Conservation (phyloP, 1,140 invertebrate species). For the Riptortus pedestris region DNA sequence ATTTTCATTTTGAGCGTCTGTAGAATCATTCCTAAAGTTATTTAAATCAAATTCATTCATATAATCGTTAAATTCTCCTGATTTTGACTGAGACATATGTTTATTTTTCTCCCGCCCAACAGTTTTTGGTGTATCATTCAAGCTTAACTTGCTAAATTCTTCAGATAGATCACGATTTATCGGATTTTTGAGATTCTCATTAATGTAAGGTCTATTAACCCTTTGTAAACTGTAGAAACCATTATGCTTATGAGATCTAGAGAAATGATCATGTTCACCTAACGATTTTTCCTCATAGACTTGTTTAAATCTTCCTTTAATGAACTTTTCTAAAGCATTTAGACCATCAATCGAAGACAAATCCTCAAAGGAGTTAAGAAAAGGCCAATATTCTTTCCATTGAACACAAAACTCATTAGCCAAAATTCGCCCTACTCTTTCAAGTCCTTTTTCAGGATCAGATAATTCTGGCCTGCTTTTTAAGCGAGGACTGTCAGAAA, state of each 20-base stretch:
- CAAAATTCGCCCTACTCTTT: slow-evolving; percentile 64
- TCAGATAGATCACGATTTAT: not conserved
- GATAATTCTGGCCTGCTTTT: slow-evolving; percentile 17
- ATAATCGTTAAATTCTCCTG: not conserved
- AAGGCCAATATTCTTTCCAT: slow-evolving; percentile 90
- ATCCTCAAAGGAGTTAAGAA: slow-evolving; percentile 68
- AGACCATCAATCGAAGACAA: slow-evolving; percentile 60
- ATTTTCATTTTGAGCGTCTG: not conserved
- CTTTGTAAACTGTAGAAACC: too few relatives aligned
- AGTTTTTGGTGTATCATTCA: not conserved
- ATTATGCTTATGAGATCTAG: not conserved
- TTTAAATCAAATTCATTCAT: not conserved
- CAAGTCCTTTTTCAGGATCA: slow-evolving; percentile 74
- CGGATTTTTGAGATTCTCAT: not conserved
- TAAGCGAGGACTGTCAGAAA: slow-evolving; percentile 11
- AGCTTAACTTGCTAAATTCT: not conserved
- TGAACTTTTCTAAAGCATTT: slow-evolving; percentile 57
- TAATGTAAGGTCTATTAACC: too few relatives aligned
- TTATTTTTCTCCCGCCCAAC: not conserved
- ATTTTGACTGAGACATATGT: not conserved
- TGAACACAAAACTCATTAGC: slow-evolving; percentile 60
- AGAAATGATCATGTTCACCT: not conserved
- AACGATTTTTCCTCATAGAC: not conserved
- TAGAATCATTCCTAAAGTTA: not conserved
- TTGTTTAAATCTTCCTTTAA: slow-evolving; percentile 35